Conservation (phyloP, 2,113 vertebrate species). For the Elanus axillaris region DNA sequence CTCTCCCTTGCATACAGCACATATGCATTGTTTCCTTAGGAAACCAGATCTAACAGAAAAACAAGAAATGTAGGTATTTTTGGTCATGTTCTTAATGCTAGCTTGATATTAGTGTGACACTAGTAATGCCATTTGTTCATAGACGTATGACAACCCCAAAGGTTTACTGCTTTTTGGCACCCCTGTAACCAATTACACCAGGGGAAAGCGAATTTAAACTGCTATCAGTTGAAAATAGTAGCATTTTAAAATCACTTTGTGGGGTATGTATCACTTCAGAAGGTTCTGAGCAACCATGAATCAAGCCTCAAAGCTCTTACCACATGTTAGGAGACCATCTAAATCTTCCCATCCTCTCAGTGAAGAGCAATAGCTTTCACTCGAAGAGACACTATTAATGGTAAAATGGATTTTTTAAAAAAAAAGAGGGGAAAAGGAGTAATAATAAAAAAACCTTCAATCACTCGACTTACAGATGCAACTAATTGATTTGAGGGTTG, state of each 20-base stretch:
- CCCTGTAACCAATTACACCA: neutral
- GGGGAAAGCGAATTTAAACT: neutral
- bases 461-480: conserved; percentile 42
- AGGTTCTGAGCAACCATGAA: conserved; percentile 28
- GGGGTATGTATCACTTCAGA: neutral
- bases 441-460: conserved; percentile 1
- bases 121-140: neutral
- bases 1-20: neutral
- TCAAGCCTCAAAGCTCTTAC: conserved; percentile 34
- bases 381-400: conserved; percentile 9
- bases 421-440: neutral
- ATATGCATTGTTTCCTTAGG: neutral
- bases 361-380: conserved; percentile 37
- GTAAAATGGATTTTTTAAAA: neutral
- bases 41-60: neutral
- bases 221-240: neutral
- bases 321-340: neutral
- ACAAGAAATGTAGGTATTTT: neutral
- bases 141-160: neutral
- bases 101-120: neutral
- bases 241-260: conserved; percentile 48
- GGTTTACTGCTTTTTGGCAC: neutral
- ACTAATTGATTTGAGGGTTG: conserved; percentile 39
- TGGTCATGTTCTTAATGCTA: neutral
- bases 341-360: conserved; percentile 29